phyloP scores from a whole-genome alignment of 2,113 vertebrate genomes.

The Erythrocercus mccallii region DNA sequence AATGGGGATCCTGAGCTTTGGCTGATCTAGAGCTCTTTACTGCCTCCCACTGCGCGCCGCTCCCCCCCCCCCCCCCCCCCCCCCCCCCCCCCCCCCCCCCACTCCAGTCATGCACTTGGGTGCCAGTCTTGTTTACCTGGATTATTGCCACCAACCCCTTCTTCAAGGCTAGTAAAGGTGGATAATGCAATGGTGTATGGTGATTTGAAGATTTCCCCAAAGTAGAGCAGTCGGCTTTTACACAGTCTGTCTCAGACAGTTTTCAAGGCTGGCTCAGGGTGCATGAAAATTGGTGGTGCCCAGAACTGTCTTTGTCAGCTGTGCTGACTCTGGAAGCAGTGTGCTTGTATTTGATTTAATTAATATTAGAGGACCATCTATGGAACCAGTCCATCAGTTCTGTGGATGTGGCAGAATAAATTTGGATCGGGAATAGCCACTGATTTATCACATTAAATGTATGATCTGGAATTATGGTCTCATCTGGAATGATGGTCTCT shows the following conservation, averaged over 20 bases:
- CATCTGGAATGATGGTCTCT: neutral
- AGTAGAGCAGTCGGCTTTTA: neutral
- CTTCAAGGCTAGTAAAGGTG: neutral
- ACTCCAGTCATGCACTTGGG: rapidly evolving
- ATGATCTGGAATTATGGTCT: too few species aligned
- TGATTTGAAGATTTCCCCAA: neutral
- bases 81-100: too few species aligned
- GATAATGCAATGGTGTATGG: rapidly evolving
- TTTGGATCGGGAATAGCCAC: neutral
- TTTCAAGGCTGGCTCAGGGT: neutral
- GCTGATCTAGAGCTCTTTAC: neutral
- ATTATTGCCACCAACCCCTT: rapidly evolving
- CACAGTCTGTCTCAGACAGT: rapidly evolving
- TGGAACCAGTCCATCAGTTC: neutral
- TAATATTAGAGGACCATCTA: neutral
- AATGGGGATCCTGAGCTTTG: rapidly evolving
- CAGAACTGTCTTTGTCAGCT: neutral
- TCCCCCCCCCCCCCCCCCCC: too few species aligned
- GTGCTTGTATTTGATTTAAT: neutral
- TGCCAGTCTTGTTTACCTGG: neutral
- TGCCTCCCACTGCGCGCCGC: neutral
- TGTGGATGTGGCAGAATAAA: neutral
- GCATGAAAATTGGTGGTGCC: neutral
- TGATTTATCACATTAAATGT: neutral
- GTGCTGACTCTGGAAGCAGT: neutral